These are phyloP conservation scores for Danio jaintianensis DNA, from an alignment of 2,797 vertebrate genomes.

Conservation along the genomic window DNA sequence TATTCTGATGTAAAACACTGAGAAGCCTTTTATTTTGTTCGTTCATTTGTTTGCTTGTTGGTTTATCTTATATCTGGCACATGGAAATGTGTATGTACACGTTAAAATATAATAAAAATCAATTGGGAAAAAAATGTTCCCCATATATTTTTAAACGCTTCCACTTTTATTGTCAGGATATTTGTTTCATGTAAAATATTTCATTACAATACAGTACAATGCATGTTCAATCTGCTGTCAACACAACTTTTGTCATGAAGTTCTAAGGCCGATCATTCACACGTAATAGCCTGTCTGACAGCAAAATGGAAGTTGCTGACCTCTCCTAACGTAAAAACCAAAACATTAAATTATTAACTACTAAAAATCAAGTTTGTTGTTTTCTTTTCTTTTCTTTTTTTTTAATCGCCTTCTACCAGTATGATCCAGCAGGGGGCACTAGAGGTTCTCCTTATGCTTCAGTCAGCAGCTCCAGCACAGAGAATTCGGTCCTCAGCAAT, in stretches of 20 bases:
- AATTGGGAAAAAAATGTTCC: not conserved
- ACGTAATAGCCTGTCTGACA: constrained; percentile 81
- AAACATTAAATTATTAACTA: constrained; percentile 84
- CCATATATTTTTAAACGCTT: constrained; percentile 74
- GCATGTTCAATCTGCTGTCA: constrained; percentile 90
- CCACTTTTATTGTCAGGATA: constrained; percentile 97
- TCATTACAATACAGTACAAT: constrained; percentile 99
- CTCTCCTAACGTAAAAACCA: constrained; percentile 73
- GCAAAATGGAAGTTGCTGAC: constrained; percentile 78
- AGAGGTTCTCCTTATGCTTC: constrained; percentile 73
- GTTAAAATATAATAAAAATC: too few relatives aligned
- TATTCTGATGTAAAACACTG: too few relatives aligned
- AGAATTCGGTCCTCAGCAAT: constrained; percentile 72
- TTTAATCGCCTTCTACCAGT: constrained; percentile 70
- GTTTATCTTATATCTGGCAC: too few relatives aligned
- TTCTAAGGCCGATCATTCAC: constrained; percentile 91
- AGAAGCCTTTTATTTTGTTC: too few relatives aligned
- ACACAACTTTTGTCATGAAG: constrained; percentile 79
- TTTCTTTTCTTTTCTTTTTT: constrained; percentile 65
- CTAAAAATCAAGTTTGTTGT: constrained; percentile 77
- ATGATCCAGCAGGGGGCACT: constrained; percentile 67
- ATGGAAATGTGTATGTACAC: too few relatives aligned
- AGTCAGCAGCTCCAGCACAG: constrained; percentile 72
- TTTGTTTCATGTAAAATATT: constrained; percentile 99
- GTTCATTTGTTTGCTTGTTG: too few relatives aligned